phyloP scores from a whole-genome alignment of 2,113 vertebrate genomes.

The Tachuris rubrigastra region DNA sequence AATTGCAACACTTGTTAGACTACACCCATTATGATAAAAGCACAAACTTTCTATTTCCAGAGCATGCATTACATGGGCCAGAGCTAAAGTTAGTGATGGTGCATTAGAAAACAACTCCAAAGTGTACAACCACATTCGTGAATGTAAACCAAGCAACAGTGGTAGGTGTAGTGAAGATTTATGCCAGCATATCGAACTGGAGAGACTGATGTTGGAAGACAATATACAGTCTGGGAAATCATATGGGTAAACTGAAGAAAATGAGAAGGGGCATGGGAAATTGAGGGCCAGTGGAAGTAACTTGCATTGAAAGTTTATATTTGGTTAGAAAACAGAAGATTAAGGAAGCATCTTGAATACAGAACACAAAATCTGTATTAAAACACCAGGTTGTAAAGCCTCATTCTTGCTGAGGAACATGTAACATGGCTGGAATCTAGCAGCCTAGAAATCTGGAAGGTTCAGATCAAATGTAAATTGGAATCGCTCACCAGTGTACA shows the following conservation, averaged over 20 bases:
- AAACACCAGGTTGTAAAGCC: not conserved
- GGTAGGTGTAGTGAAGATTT: not conserved
- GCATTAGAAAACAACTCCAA: not conserved
- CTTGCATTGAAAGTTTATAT: not conserved
- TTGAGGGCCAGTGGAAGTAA: not conserved
- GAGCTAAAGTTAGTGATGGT: not conserved
- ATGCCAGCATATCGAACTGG: not conserved
- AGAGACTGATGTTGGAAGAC: not conserved
- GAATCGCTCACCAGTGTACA: not conserved
- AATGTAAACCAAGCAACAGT: not conserved
- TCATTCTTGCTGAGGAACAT: not conserved
- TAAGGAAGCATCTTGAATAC: not conserved
- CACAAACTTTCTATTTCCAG: not conserved
- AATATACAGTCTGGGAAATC: not conserved
- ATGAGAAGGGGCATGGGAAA: not conserved
- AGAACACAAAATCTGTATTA: not conserved
- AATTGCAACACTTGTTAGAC: not conserved
- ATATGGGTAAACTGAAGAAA: not conserved
- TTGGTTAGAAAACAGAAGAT: not conserved
- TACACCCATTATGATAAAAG: not conserved
- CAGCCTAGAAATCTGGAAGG: not conserved
- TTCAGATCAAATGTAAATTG: not conserved
- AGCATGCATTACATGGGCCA: not conserved
- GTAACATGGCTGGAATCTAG: not conserved
- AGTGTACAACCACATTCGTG: not conserved